Evolutionary conservation across 2,797 vertebrate genomes (phyloP).

Genomic region (Thalassophryne amazonica): DNA sequence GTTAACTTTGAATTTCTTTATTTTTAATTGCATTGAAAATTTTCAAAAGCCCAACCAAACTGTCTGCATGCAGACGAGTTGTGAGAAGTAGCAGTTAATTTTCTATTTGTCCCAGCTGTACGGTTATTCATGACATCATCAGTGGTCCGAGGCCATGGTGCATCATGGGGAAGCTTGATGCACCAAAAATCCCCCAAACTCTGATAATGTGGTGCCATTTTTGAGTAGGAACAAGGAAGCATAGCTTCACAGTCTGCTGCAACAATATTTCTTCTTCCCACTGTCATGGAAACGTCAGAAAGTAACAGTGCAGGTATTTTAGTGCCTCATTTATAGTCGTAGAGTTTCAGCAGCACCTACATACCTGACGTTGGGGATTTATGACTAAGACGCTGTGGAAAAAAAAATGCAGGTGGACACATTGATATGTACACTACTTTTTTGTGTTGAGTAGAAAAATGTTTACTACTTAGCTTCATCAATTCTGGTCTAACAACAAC

Average conservation of each 20-base stretch:
- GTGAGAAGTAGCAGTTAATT: not conserved
- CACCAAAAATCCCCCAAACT: slow-evolving; percentile 11
- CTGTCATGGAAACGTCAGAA: too few species aligned
- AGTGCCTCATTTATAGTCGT: too few species aligned
- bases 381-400: too few species aligned
- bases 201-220: slow-evolving; percentile 2
- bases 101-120: too few species aligned
- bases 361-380: too few species aligned
- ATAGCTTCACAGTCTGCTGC: too few species aligned
- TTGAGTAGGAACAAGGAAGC: too few species aligned
- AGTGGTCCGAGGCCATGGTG: slow-evolving; percentile 36
- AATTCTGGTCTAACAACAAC: not conserved
- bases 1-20: slow-evolving; percentile 42
- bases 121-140: slow-evolving; percentile 33
- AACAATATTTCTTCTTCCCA: too few species aligned
- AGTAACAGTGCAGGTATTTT: too few species aligned
- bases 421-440: too few species aligned
- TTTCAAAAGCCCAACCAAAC: not conserved
- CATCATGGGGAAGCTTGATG: slow-evolving; percentile 22
- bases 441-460: not conserved
- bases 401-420: too few species aligned
- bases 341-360: too few species aligned
- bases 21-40: slow-evolving; percentile 9
- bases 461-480: not conserved
- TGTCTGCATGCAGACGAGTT: not conserved